Evolutionary conservation across 2,888 invertebrate genomes (phyloP), one percentile per base, ranked within the genome.

Genomic region (Blastobasis adustella): DNA sequence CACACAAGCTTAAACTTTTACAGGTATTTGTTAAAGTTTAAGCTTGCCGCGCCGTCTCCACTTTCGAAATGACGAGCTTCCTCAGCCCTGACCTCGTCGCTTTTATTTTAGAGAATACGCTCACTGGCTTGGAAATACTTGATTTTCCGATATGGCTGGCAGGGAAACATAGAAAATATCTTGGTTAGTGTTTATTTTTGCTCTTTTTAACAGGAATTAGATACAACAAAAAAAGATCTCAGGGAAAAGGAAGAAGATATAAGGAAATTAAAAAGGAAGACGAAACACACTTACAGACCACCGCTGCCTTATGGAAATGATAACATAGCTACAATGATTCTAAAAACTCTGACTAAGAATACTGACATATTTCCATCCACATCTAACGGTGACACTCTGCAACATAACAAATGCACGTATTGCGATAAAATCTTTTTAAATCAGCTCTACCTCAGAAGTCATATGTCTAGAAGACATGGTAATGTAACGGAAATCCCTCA

Each of bases 341-440:
- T 88, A 59, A 86, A 81, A 66, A 83, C 83, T 9, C 61, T 88
- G 5, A 75, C 80, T 6, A 77, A 79, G 46, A 83, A 81, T 65
- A 69, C 71, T 10, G 81, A 87, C 46, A 65, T 82, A 49, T 78
- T 81, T 58, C 69, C 71, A 10, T 64, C 77, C 10, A 66, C 76
- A 37, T 69, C 76, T 1, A 73, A 75, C 49, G 57, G 62, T 47
- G 78, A 79, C 48, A 65, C 71, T 37, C 62, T 76, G 44, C 90
- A 89, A 53, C 85, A 85, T 55, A 87, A 88, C 57, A 89, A 92
- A 84, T 94, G 94, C 64, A 82, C 76, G 43, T 88, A 90, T 65
- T 94, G 94, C 63, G 89, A 90, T n/a, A 94, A 93, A 77, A 89
- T 90, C 6, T 93, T 93, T 69, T 75, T 92, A 47, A 90, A 92